These are phyloP conservation scores for Dynastes maya DNA, from an alignment of 2,888 invertebrate genomes.

Conservation along the genomic window DNA sequence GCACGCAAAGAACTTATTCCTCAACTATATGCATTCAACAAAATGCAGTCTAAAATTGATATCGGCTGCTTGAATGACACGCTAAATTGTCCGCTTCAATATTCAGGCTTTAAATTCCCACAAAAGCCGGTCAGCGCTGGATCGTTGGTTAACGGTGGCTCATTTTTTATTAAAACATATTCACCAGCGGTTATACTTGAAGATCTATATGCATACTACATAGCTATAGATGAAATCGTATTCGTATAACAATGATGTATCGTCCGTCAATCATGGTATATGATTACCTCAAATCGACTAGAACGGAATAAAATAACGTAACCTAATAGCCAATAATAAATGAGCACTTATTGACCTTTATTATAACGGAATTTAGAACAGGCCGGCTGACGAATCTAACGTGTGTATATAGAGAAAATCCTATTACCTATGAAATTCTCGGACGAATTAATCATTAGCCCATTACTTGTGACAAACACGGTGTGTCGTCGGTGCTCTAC, in stretches of 20 bases:
- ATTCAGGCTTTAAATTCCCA: slow-evolving; percentile 21
- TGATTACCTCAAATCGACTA: slow-evolving; percentile 30
- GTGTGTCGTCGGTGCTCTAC: neutral
- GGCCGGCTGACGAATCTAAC: neutral
- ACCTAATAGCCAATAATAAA: slow-evolving; percentile 20
- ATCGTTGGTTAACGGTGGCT: neutral
- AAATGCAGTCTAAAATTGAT: neutral
- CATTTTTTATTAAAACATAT: slow-evolving; percentile 13
- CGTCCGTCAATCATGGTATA: neutral
- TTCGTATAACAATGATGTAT: neutral
- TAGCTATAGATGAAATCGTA: neutral
- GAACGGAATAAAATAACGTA: slow-evolving; percentile 28
- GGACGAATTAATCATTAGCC: slow-evolving; percentile 32
- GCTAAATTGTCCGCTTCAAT: slow-evolving; percentile 16
- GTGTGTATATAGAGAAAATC: slow-evolving; percentile 3
- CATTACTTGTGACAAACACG: slow-evolving; percentile 36
- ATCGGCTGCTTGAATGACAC: slow-evolving; percentile 9
- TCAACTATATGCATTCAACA: neutral
- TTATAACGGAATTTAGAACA: slow-evolving; percentile 35
- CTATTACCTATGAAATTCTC: slow-evolving; percentile 16
- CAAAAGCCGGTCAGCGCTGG: slow-evolving; percentile 17
- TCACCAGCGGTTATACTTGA: neutral
- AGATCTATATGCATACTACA: neutral
- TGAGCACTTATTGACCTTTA: slow-evolving; percentile 30
- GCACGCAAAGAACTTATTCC: no score